Conservation (phyloP, 2,113 vertebrate species). For the Hiodon alosoides region DNA sequence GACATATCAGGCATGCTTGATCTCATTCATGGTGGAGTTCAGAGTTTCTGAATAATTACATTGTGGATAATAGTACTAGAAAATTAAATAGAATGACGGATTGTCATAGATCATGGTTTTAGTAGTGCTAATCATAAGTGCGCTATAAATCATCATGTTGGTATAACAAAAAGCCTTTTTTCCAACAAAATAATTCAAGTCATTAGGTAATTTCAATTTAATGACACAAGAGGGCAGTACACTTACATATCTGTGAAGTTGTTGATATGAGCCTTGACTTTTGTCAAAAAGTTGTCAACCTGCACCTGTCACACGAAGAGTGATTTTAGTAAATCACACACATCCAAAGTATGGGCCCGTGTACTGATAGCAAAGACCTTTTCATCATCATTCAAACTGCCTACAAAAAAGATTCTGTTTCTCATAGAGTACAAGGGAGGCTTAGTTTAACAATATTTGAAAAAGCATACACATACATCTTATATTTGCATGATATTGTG, state of each 20-base stretch:
- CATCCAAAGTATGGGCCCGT: not conserved
- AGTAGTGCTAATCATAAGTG: too few species aligned
- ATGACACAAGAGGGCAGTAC: slow-evolving; percentile 36
- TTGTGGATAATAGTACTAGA: too few species aligned
- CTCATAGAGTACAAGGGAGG: too few species aligned
- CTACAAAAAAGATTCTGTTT: not conserved
- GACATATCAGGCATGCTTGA: not conserved
- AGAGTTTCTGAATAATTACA: too few species aligned
- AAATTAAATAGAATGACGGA: too few species aligned
- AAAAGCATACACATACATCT: too few species aligned
- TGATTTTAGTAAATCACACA: not conserved
- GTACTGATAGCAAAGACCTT: not conserved
- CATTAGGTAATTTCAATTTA: not conserved
- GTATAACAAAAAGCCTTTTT: too few species aligned
- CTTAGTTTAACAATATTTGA: too few species aligned
- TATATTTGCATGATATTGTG: too few species aligned
- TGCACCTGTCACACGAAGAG: slow-evolving; percentile 62
- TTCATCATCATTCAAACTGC: not conserved
- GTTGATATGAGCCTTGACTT: slow-evolving; percentile 64
- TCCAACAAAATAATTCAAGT: not conserved
- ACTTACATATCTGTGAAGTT: slow-evolving; percentile 79
- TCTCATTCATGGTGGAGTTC: not conserved
- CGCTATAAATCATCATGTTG: too few species aligned
- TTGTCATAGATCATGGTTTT: too few species aligned
- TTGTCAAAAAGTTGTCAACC: slow-evolving; percentile 63